A percentile compares a stretch with the other conserved stretches of the same genome.
Evolutionary conservation across 2,113 vertebrate genomes (phyloP).

Genomic region (Taxidea taxus): DNA sequence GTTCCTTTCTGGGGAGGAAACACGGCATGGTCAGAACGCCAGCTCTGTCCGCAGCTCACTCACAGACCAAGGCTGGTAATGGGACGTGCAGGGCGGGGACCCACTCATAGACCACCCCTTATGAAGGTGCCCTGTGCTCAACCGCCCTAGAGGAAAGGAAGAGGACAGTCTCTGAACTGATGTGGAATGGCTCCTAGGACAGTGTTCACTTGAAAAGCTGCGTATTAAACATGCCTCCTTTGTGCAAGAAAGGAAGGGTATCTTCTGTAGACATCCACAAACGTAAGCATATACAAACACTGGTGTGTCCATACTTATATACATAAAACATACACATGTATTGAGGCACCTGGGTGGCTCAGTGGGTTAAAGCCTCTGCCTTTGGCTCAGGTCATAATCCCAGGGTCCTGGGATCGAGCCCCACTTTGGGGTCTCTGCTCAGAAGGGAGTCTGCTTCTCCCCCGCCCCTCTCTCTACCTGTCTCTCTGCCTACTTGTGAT

Average conservation of each 20-base stretch:
- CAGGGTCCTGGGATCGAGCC: too few species aligned
- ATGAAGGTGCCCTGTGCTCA: neutral
- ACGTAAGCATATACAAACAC: too few species aligned
- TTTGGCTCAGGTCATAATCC: too few species aligned
- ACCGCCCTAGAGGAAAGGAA: neutral
- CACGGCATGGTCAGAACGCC: conserved; percentile 59
- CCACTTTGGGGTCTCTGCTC: too few species aligned
- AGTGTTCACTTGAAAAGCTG: neutral
- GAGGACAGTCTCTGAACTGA: neutral
- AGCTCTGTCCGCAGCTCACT: neutral
- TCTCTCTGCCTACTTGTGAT: too few species aligned
- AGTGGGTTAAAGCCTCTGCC: too few species aligned
- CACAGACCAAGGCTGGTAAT: neutral
- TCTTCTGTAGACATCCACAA: neutral
- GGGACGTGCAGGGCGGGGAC: neutral
- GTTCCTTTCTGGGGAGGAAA: conserved; percentile 84
- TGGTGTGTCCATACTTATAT: neutral
- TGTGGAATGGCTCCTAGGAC: neutral
- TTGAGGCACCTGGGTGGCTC: too few species aligned
- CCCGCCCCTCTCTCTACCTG: too few species aligned
- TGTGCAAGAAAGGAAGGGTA: neutral
- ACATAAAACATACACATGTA: neutral
- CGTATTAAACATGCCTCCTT: neutral
- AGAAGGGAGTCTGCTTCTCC: too few species aligned
- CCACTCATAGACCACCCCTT: neutral